Conservation (phyloP, 2,113 vertebrate species). For the Argyrosomus japonicus region DNA sequence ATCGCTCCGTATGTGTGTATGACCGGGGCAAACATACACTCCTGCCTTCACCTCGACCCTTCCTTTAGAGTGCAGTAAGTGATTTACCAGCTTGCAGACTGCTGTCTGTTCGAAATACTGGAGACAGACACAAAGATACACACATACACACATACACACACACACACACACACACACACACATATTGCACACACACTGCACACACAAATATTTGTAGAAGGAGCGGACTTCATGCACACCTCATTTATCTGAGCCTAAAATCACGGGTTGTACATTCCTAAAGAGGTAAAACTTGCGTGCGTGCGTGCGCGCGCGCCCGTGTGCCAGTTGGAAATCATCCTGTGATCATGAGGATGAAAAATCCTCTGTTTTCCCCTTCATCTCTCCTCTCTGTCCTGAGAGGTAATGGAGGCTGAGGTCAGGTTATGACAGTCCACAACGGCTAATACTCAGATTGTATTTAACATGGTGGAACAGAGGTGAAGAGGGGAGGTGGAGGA, state of each 20-base stretch:
- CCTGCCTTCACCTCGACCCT: slow-evolving; percentile 80
- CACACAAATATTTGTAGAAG: slow-evolving; percentile 82
- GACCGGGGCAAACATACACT: slow-evolving; percentile 85
- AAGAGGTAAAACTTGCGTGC: slow-evolving; percentile 59
- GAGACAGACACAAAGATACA: slow-evolving; percentile 75
- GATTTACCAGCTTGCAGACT: slow-evolving; percentile 84
- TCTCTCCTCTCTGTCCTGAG: slow-evolving; percentile 46
- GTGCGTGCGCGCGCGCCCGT: slow-evolving; percentile 25
- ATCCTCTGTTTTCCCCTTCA: slow-evolving; percentile 43
- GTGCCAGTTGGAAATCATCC: slow-evolving; percentile 69
- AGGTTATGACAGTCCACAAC: slow-evolving; percentile 57
- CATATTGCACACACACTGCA: slow-evolving; percentile 39
- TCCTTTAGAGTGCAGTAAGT: slow-evolving; percentile 82
- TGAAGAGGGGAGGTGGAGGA: slow-evolving; percentile 57
- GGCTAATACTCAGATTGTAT: slow-evolving; percentile 74
- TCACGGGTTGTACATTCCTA: slow-evolving; percentile 74
- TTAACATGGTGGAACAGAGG: slow-evolving; percentile 79
- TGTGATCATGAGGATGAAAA: slow-evolving; percentile 75
- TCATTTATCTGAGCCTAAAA: slow-evolving; percentile 79
- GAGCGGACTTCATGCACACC: slow-evolving; percentile 79
- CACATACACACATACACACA: slow-evolving; percentile 42
- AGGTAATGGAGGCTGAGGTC: slow-evolving; percentile 71
- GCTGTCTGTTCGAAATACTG: slow-evolving; percentile 77
- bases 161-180: slow-evolving; percentile 58
- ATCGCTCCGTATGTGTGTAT: slow-evolving; percentile 78